A percentile compares a stretch with the other conserved stretches of the same genome.
phyloP scores from a whole-genome alignment of 2,797 vertebrate species.

The Hoplostethus mediterraneus region DNA sequence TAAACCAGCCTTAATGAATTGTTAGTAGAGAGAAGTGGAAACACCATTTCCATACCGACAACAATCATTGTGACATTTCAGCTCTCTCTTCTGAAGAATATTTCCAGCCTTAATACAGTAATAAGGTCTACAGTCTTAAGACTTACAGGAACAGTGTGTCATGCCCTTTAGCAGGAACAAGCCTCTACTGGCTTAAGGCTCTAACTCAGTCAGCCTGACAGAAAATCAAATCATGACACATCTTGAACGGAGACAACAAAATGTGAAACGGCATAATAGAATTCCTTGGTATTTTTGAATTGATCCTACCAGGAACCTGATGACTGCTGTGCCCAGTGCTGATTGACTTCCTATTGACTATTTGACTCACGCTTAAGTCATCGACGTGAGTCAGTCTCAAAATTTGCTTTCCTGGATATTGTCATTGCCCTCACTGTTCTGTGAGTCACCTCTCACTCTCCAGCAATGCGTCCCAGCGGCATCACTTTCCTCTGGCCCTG shows the following conservation, averaged over 20 bases:
- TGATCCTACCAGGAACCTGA: not conserved
- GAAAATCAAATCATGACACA: no score
- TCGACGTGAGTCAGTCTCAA: constrained; percentile 53
- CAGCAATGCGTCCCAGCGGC: constrained; percentile 61
- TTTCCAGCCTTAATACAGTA: not conserved
- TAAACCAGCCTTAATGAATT: no score
- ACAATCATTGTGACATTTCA: not conserved
- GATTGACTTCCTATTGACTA: constrained; percentile 33
- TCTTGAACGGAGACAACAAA: no score
- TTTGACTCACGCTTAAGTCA: constrained; percentile 41
- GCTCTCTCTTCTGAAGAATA: not conserved
- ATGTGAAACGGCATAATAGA: no score
- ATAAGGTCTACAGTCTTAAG: no score
- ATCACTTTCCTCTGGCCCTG: constrained; percentile 61
- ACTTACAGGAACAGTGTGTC: no score
- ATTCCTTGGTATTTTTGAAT: constrained; percentile 3
- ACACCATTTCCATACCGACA: no score
- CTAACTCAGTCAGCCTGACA: no score
- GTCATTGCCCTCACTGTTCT: constrained; percentile 51
- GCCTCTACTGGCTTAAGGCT: no score
- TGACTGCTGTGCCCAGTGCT: constrained; percentile 1
- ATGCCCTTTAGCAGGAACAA: no score
- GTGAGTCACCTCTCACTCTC: constrained; percentile 69
- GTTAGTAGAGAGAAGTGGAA: no score
- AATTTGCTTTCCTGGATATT: constrained; percentile 63